phyloP scores from a whole-genome alignment of 2,888 invertebrate genomes.

The Dryobota labecula region DNA sequence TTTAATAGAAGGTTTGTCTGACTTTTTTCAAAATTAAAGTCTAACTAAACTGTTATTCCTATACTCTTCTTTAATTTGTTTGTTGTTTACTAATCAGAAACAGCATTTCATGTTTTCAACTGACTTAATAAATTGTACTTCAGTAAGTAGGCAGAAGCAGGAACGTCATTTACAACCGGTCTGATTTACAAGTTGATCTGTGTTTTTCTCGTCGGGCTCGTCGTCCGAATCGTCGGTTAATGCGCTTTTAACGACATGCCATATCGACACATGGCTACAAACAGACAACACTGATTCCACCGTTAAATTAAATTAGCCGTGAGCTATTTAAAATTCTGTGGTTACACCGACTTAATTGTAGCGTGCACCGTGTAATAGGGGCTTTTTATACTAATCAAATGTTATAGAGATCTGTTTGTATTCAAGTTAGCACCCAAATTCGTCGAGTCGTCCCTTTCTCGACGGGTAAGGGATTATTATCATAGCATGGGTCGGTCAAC shows the following conservation, averaged over 20 bases:
- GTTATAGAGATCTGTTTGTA: conserved; percentile 37
- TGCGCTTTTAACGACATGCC: conserved; percentile 81
- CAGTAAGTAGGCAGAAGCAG: background rate
- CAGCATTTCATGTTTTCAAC: background rate
- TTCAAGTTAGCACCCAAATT: conserved; percentile 31
- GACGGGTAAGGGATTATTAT: conserved; percentile 26
- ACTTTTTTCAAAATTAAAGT: too few species aligned
- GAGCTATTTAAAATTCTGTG: conserved; percentile 63
- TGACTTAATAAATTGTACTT: background rate
- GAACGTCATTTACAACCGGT: background rate
- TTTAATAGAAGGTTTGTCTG: background rate
- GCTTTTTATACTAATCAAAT: conserved; percentile 41
- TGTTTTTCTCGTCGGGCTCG: conserved; percentile 50
- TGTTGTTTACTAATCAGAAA: background rate
- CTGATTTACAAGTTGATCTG: conserved; percentile 44
- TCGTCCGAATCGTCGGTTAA: conserved; percentile 75
- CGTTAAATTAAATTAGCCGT: conserved; percentile 70
- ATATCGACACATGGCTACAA: conserved; percentile 74
- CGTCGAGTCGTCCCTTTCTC: conserved; percentile 33
- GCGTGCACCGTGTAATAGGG: conserved; percentile 50
- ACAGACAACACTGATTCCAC: conserved; percentile 60
- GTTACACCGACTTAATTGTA: conserved; percentile 59
- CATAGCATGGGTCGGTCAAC: conserved; percentile 33
- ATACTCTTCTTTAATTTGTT: background rate
- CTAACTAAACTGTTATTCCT: too few species aligned